Percentiles rank a stretch among this genome's conserved stretches.
Evolutionary conservation across 2,797 vertebrate genomes (phyloP).

Genomic region (Cichlasoma orientale): DNA sequence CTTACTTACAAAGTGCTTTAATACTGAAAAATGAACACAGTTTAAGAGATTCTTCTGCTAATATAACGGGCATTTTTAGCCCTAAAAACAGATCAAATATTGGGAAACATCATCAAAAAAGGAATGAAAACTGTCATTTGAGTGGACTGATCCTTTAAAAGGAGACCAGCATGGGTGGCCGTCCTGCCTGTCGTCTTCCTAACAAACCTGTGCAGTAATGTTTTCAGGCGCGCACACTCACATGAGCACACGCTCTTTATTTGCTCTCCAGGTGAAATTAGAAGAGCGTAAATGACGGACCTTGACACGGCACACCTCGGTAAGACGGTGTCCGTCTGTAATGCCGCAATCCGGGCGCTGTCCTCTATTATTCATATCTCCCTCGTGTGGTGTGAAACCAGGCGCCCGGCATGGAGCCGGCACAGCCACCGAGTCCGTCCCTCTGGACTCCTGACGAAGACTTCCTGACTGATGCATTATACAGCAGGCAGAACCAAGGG

Average conservation of each 20-base stretch:
- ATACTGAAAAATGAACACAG: rapidly evolving
- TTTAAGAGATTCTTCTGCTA: neutral
- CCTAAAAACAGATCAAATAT: neutral
- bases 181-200: conserved; percentile 8
- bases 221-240: neutral
- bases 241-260: neutral
- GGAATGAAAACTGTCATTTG: neutral
- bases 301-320: conserved; percentile 24
- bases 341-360: conserved; percentile 24
- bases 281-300: conserved; percentile 14
- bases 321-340: conserved; percentile 17
- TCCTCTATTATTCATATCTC: conserved; percentile 68
- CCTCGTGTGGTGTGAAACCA: conserved; percentile 56
- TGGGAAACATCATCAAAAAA: neutral
- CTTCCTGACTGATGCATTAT: conserved; percentile 76
- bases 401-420: conserved; percentile 38
- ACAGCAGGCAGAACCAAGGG: conserved; percentile 65
- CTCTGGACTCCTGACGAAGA: conserved; percentile 52
- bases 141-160: conserved; percentile 5
- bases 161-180: conserved; percentile 8
- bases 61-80: neutral
- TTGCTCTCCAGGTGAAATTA: conserved; percentile 5
- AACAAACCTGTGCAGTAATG: conserved; percentile 3
- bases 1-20: neutral
- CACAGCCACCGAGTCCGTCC: conserved; percentile 39